phyloP scores from a whole-genome alignment of 1,140 invertebrate genomes.

The Drosophila chauvacae region DNA sequence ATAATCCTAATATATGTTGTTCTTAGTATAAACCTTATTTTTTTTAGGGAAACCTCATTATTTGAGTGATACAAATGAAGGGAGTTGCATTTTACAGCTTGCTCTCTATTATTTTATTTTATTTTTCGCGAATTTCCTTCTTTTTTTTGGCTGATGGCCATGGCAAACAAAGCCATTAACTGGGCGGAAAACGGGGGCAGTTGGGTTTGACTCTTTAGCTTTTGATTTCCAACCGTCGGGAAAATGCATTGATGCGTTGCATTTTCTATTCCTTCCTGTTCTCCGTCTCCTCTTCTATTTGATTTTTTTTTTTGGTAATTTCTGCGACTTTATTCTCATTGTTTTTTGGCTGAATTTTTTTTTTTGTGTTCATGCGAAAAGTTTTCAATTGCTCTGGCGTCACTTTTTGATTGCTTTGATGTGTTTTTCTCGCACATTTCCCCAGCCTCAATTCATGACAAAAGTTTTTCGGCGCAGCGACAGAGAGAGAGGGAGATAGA shows the following conservation, averaged over 20 bases:
- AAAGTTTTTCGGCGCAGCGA: conserved; percentile 70
- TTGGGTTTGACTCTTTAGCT: conserved; percentile 57
- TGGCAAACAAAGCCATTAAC: conserved; percentile 79
- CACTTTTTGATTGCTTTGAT: conserved; percentile 84
- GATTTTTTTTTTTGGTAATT: conserved; percentile 34
- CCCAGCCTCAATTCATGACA: conserved; percentile 81
- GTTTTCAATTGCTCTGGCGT: conserved; percentile 84
- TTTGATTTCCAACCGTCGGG: conserved; percentile 38
- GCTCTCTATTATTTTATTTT: conserved; percentile 4
- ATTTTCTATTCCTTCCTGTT: conserved; percentile 62
- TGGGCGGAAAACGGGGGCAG: conserved; percentile 45
- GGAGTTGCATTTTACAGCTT: conserved; percentile 41
- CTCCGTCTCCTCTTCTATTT: neutral
- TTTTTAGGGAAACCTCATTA: conserved; percentile 49
- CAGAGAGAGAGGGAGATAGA: conserved; percentile 10
- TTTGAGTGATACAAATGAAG: conserved; percentile 47
- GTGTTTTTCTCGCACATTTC: conserved; percentile 82
- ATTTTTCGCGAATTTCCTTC: neutral
- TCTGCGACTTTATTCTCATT: conserved; percentile 48
- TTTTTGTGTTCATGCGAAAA: conserved; percentile 72
- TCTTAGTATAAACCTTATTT: neutral
- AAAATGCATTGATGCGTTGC: conserved; percentile 75
- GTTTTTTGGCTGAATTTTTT: conserved; percentile 24
- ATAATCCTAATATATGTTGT: neutral
- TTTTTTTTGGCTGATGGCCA: conserved; percentile 65